Conservation (phyloP, 2,797 vertebrate genomes). For the Acanthurus lineatus region DNA sequence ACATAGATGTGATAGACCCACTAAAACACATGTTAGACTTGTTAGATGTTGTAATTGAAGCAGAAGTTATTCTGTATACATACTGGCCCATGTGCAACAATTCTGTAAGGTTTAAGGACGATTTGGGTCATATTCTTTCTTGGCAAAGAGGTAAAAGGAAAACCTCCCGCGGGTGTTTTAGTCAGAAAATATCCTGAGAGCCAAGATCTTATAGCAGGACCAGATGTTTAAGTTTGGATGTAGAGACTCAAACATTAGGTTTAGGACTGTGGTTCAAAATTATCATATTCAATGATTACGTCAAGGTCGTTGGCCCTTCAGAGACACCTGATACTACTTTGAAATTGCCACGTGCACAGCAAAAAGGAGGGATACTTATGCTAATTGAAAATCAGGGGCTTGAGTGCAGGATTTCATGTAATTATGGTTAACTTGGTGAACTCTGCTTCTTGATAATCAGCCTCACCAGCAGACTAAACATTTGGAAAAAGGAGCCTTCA, state of each 20-base stretch:
- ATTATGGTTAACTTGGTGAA: conserved; percentile 74
- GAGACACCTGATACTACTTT: conserved; percentile 75
- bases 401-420: conserved; percentile 68
- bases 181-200: conserved; percentile 65
- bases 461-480: conserved; percentile 77
- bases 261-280: conserved; percentile 68
- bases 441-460: conserved; percentile 78
- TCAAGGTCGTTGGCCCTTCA: conserved; percentile 50
- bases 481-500: conserved; percentile 56
- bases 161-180: conserved; percentile 63
- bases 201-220: conserved; percentile 71
- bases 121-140: conserved; percentile 74
- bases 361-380: conserved; percentile 48
- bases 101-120: conserved; percentile 46
- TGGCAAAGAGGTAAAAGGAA: conserved; percentile 67
- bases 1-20: conserved; percentile 38
- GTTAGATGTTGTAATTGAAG: conserved; percentile 19
- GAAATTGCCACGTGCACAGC: conserved; percentile 59
- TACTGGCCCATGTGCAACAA: conserved; percentile 27
- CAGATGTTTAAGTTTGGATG: conserved; percentile 76
- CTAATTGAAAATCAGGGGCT: conserved; percentile 67
- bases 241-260: conserved; percentile 52
- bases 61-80: conserved; percentile 14
- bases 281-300: conserved; percentile 77
- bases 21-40: conserved; percentile 31